Evolutionary conservation across 2,113 vertebrate genomes (phyloP).

Genomic region (Oncorhynchus keta): DNA sequence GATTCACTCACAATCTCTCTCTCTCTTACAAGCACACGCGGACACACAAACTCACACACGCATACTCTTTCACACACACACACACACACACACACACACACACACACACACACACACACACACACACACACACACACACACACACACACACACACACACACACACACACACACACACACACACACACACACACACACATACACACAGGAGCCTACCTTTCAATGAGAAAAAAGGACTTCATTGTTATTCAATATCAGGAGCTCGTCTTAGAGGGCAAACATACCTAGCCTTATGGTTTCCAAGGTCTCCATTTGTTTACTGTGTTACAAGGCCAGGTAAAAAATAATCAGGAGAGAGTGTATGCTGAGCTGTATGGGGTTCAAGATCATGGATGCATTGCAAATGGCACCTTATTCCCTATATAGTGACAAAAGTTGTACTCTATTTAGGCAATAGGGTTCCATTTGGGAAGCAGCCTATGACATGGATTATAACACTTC

Average conservation of each 20-base stretch:
- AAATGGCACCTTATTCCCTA: constrained; percentile 54
- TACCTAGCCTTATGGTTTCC: constrained; percentile 71
- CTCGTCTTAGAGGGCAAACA: constrained; percentile 64
- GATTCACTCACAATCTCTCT: background rate
- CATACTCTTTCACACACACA: constrained; percentile 32
- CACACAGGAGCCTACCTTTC: constrained; percentile 23
- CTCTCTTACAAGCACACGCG: constrained; percentile 29
- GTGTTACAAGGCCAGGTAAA: constrained; percentile 61
- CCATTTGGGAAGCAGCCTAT: background rate
- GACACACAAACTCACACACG: background rate
- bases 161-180: background rate
- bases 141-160: background rate
- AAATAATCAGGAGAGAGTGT: constrained; percentile 28
- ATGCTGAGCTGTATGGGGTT: constrained; percentile 60
- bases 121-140: constrained; percentile 19
- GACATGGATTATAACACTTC: constrained; percentile 60
- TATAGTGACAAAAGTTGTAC: too few relatives aligned
- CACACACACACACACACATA: constrained; percentile 32
- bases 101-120: constrained; percentile 27
- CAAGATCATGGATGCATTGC: constrained; percentile 66
- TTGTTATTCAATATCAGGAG: constrained; percentile 1
- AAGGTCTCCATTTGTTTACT: constrained; percentile 76
- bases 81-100: constrained; percentile 33
- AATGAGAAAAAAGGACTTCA: constrained; percentile 11
- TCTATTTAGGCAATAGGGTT: too few relatives aligned